A percentile compares a stretch with the other conserved stretches of the same genome.
Conservation (phyloP, 2,888 invertebrate genomes). For the Amphiduros pacificus region DNA sequence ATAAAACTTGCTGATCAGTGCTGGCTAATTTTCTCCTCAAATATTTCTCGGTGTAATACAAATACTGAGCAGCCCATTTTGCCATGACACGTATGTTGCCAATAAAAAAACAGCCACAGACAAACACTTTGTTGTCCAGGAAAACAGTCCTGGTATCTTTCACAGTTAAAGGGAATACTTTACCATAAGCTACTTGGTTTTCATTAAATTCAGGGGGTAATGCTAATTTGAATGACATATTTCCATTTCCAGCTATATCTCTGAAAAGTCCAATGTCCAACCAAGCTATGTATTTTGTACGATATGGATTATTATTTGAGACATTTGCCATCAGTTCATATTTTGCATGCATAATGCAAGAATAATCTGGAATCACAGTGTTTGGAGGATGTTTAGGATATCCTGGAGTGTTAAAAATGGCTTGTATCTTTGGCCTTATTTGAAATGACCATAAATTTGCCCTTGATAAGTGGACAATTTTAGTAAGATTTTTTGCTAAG, state of each 20-base stretch:
- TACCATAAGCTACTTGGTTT: constrained; percentile 22
- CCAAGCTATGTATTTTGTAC: constrained; percentile 46
- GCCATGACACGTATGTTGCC: constrained; percentile 33
- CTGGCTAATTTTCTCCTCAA: constrained; percentile 37
- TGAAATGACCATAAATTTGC: constrained; percentile 39
- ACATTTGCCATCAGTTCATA: constrained; percentile 44
- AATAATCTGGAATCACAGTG: constrained; percentile 45
- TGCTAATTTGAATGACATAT: background rate
- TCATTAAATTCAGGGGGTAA: constrained; percentile 20
- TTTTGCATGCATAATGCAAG: constrained; percentile 52
- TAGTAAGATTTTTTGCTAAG: constrained; percentile 32
- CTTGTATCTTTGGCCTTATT: constrained; percentile 32
- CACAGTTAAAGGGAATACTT: too few species aligned
- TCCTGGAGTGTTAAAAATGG: constrained; percentile 36
- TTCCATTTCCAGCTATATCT: constrained; percentile 20
- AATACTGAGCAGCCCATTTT: constrained; percentile 39
- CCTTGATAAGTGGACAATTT: constrained; percentile 31
- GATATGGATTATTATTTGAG: constrained; percentile 33
- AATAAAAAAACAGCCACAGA: constrained; percentile 47
- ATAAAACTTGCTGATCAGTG: constrained; percentile 48
- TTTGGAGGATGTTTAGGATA: constrained; percentile 46
- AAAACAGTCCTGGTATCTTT: too few species aligned
- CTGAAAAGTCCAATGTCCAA: constrained; percentile 48
- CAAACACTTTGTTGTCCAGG: constrained; percentile 37
- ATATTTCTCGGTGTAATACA: constrained; percentile 31